phyloP scores from a whole-genome alignment of 2,888 invertebrate genomes.

The Erebia palarica region DNA sequence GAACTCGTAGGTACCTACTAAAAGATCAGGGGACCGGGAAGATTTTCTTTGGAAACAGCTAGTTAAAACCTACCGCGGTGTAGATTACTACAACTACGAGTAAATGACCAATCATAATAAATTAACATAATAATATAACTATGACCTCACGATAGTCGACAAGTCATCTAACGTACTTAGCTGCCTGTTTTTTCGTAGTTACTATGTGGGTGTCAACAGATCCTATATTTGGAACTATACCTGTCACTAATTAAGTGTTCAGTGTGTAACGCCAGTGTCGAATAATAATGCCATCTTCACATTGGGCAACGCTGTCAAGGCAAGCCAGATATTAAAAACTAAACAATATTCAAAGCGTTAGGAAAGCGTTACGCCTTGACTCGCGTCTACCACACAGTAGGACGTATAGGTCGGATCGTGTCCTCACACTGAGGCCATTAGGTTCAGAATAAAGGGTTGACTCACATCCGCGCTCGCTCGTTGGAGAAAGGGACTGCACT shows the following conservation, averaged over 20 bases:
- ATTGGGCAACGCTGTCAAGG: slow-evolving; percentile 74
- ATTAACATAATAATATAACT: neutral
- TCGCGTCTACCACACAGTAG: slow-evolving; percentile 40
- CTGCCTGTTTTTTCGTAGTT: neutral
- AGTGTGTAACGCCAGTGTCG: slow-evolving; percentile 51
- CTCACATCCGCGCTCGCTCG: slow-evolving; percentile 69
- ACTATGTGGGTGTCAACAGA: slow-evolving; percentile 9
- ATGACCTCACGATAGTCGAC: neutral
- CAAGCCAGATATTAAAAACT: slow-evolving; percentile 68
- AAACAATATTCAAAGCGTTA: slow-evolving; percentile 65
- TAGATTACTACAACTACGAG: neutral
- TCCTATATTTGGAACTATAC: slow-evolving; percentile 30
- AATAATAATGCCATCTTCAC: slow-evolving; percentile 63
- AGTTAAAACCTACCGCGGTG: neutral
- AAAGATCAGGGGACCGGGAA: no score
- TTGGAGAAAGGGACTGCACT: slow-evolving; percentile 28
- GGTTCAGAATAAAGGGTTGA: slow-evolving; percentile 63
- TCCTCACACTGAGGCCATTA: slow-evolving; percentile 56
- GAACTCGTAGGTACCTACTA: no score
- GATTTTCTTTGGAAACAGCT: neutral
- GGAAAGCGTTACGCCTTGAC: slow-evolving; percentile 64
- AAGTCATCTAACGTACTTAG: neutral
- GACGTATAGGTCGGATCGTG: slow-evolving; percentile 44
- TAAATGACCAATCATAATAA: neutral
- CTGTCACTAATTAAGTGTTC: slow-evolving; percentile 58